Conservation (phyloP, 2,888 invertebrate species). For the Orgyia antiqua region DNA sequence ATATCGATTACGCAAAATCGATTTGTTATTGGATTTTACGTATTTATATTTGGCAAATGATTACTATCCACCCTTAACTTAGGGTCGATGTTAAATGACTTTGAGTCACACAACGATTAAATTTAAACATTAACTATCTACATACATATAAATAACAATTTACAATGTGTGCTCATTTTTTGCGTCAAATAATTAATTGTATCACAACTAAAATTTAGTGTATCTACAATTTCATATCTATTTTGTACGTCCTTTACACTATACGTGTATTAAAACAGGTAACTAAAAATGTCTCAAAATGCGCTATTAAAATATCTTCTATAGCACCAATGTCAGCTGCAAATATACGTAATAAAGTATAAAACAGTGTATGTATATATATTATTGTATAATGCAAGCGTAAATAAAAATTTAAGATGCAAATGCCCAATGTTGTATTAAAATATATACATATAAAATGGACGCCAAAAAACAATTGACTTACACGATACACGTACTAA, state of each 20-base stretch:
- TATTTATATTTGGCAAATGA: constrained; percentile 71
- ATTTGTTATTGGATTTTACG: constrained; percentile 48
- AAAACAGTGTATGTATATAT: constrained; percentile 36
- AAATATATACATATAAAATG: constrained; percentile 33
- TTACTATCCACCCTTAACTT: constrained; percentile 42
- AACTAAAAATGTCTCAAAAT: constrained; percentile 19
- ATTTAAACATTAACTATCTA: constrained; percentile 51
- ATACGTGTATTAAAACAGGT: constrained; percentile 4
- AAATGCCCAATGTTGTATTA: constrained; percentile 23
- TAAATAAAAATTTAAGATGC: constrained; percentile 18
- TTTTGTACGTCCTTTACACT: constrained; percentile 36
- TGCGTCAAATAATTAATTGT: constrained; percentile 13
- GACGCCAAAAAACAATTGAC: constrained; percentile 70
- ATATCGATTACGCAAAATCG: constrained; percentile 35
- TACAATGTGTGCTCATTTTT: constrained; percentile 29
- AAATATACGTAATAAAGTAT: constrained; percentile 47
- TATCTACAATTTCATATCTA: constrained; percentile 4
- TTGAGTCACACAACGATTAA: constrained; percentile 49
- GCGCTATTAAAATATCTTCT: constrained; percentile 32
- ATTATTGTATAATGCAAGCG: constrained; percentile 19
- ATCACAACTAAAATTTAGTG: too few species aligned
- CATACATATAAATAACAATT: constrained; percentile 29
- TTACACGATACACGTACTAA: constrained; percentile 59
- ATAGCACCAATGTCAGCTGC: constrained; percentile 75
- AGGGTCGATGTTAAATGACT: constrained; percentile 57